Conservation (phyloP, 1,140 invertebrate species). For the Dermatophagoides farinae region DNA sequence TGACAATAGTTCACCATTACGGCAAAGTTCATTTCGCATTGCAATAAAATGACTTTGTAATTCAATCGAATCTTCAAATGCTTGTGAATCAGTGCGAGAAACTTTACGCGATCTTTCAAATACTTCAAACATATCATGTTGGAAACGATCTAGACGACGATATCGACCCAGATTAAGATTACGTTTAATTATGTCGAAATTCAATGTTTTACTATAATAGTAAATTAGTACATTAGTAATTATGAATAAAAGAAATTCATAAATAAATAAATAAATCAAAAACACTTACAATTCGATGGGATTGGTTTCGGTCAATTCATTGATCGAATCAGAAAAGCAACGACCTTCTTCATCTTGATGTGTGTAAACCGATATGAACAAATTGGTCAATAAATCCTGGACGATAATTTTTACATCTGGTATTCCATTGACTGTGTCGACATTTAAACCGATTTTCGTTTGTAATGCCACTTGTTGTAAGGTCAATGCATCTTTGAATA, state of each 20-base stretch:
- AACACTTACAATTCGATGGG: background rate
- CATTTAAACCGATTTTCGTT: conserved; percentile 59
- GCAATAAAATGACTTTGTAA: conserved; percentile 77
- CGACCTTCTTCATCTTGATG: conserved; percentile 79
- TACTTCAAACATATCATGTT: conserved; percentile 86
- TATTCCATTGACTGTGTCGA: conserved; percentile 60
- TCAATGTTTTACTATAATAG: conserved; percentile 25
- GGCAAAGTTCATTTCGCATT: conserved; percentile 41
- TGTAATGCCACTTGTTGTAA: conserved; percentile 75
- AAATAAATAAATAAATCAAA: conserved; percentile 6
- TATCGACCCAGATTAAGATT: conserved; percentile 49
- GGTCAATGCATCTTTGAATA: conserved; percentile 92
- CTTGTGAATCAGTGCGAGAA: conserved; percentile 63
- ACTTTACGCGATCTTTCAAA: conserved; percentile 67
- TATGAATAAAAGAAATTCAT: conserved; percentile 14
- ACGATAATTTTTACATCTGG: conserved; percentile 70
- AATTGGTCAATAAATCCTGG: conserved; percentile 68
- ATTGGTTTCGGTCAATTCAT: conserved; percentile 73
- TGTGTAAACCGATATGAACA: conserved; percentile 85
- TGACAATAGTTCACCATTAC: conserved; percentile 51
- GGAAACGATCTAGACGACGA: conserved; percentile 75
- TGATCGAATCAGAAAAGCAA: conserved; percentile 86
- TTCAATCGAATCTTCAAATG: conserved; percentile 84
- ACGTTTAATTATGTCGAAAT: conserved; percentile 32
- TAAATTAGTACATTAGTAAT: background rate